Evolutionary conservation across 2,888 invertebrate species (phyloP).

Genomic region (Agrochola circellaris): DNA sequence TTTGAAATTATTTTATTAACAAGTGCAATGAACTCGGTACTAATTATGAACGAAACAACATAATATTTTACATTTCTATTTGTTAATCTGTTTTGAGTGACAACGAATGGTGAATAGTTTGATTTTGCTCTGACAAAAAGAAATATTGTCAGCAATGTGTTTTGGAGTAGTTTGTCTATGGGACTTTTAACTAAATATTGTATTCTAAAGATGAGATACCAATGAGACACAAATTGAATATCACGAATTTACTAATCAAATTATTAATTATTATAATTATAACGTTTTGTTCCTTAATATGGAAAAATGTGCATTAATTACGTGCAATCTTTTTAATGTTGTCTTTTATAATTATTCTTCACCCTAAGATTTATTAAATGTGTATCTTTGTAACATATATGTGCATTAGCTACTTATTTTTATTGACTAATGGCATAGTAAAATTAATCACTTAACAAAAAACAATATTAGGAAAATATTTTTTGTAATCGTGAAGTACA

Average conservation of each 20-base stretch:
- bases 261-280: slow-evolving; percentile 10
- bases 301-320: slow-evolving; percentile 60
- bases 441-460: slow-evolving; percentile 39
- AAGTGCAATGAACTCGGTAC: slow-evolving; percentile 39
- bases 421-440: slow-evolving; percentile 38
- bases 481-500: slow-evolving; percentile 3
- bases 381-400: slow-evolving; percentile 14
- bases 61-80: neutral
- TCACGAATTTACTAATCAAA: slow-evolving; percentile 35
- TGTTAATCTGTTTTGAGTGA: slow-evolving; percentile 8
- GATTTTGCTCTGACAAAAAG: neutral
- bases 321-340: slow-evolving; percentile 62
- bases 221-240: slow-evolving; percentile 17
- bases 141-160: slow-evolving; percentile 3
- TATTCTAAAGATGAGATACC: neutral
- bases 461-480: slow-evolving; percentile 37
- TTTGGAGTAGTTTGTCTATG: neutral
- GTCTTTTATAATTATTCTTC: slow-evolving; percentile 20
- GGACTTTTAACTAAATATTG: neutral
- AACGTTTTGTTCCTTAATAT: slow-evolving; percentile 53
- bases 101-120: slow-evolving; percentile 21
- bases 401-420: slow-evolving; percentile 48
- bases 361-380: slow-evolving; percentile 26
- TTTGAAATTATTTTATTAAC: slow-evolving; percentile 13
- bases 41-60: slow-evolving; percentile 16